Evolutionary conservation across 2,888 invertebrate genomes (phyloP), one percentile per base, ranked within the genome.

Genomic region (Axea sp.): DNA sequence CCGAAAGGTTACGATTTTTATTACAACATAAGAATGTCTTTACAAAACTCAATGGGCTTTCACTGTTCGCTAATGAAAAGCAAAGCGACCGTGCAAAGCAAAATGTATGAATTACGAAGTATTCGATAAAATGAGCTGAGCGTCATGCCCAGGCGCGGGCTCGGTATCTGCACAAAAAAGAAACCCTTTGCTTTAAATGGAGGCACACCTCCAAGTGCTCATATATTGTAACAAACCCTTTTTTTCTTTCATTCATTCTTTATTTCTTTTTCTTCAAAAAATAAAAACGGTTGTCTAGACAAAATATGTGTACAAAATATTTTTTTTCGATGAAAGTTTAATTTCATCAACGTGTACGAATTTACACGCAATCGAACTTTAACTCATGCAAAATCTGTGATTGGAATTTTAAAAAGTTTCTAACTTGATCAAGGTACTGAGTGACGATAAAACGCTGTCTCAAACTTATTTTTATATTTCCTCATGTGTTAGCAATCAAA

Each of bases 61-160:
- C 68, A 59, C 59, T 12, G 39, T 30, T 31, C 26, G 26, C 49
- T 39, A 57, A 45, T 53, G 67, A 47, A 45, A 47, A 53, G 43
- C 33, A 26, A 45, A 28, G 57, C 33, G 26, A 24, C 49, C 43
- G 8, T 26, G 35, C 30, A 14, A 49, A 37, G n/a, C 37, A 57
- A 51, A 62, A 55, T 49, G 37, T 47, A 55, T 55, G 41, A 53
- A 57, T 49, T 71, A 47, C 51, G 62, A 71, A 71, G 47, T 62
- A 41, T 33, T 41, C 41, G 62, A 71, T 62, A 71, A 62, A 71
- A 62, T 51, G 37, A 67, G 45, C 35, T 47, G 39, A 12, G 53
- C 45, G 45, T 45, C 31, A 64, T 12, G 43, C 55, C 37, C 64
- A 11, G 33, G 9, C 51, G 53, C 53, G 28, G 65, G 45, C 26